phyloP scores from a whole-genome alignment of 1,140 invertebrate genomes.

The Drosophila quadrilineata region DNA sequence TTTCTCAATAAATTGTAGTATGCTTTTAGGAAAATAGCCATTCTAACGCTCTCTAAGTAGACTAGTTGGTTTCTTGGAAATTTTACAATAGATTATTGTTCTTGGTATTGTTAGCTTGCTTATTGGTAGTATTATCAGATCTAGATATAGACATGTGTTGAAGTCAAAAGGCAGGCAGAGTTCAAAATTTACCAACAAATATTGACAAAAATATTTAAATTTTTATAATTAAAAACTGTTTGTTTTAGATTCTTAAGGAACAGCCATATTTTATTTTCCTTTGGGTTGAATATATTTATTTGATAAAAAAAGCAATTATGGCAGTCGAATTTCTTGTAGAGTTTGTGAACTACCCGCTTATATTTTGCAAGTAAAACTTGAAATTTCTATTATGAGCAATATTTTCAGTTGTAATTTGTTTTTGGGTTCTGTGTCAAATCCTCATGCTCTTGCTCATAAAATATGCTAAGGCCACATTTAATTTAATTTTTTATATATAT shows the following conservation, averaged over 20 bases:
- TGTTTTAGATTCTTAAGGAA: constrained; percentile 25
- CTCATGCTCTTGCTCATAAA: constrained; percentile 61
- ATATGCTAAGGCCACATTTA: constrained; percentile 77
- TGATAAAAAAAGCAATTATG: constrained; percentile 67
- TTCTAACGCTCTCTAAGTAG: constrained; percentile 72
- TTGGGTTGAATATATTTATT: constrained; percentile 17
- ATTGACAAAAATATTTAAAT: background rate
- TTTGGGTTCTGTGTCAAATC: constrained; percentile 35
- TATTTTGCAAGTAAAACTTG: constrained; percentile 22
- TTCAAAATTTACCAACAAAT: background rate
- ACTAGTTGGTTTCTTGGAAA: constrained; percentile 63
- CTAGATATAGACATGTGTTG: constrained; percentile 31
- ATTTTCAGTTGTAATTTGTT: background rate
- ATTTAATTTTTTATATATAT: constrained; percentile 33
- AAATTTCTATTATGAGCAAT: constrained; percentile 63
- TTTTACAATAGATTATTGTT: constrained; percentile 79
- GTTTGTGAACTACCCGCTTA: constrained; percentile 22
- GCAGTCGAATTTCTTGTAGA: constrained; percentile 62
- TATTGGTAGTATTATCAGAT: constrained; percentile 54
- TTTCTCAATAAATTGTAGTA: constrained; percentile 44
- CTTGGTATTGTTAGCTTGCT: constrained; percentile 65
- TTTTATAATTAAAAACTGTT: background rate
- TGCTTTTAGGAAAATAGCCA: constrained; percentile 72
- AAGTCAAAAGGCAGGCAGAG: constrained; percentile 56
- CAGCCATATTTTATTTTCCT: too few species aligned